phyloP scores from a whole-genome alignment of 2,113 vertebrate genomes.

The Noctilio leporinus region DNA sequence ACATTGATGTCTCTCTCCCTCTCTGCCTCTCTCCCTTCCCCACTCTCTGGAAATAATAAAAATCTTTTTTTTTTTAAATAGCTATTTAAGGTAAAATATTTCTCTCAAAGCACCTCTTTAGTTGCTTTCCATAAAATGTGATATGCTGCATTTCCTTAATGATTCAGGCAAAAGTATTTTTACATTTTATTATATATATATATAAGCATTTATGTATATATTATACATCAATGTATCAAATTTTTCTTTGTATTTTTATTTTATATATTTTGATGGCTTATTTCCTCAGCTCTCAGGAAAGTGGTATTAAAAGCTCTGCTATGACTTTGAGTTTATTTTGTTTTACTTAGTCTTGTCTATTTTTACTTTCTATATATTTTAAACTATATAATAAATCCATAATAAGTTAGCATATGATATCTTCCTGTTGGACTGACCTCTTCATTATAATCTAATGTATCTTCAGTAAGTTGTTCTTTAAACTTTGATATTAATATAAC shows the following conservation, averaged over 20 bases:
- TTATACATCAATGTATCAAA: not conserved
- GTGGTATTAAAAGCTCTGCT: not conserved
- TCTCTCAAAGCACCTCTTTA: not conserved
- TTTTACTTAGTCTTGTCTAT: not conserved
- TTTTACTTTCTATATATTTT: not conserved
- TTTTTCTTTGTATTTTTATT: not conserved
- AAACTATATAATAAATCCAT: not conserved
- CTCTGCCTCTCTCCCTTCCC: too few species aligned
- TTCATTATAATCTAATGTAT: not conserved
- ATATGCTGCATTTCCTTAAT: not conserved
- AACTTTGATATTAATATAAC: not conserved
- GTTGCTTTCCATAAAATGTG: not conserved
- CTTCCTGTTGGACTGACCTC: not conserved
- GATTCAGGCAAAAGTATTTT: not conserved
- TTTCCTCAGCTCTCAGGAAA: not conserved
- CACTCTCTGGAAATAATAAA: too few species aligned
- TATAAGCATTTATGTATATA: not conserved
- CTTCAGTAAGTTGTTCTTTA: not conserved
- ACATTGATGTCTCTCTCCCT: too few species aligned
- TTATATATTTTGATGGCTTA: not conserved
- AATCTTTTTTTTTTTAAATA: not conserved
- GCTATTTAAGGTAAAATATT: not conserved
- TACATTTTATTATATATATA: not conserved
- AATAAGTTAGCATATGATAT: not conserved
- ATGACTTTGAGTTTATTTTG: not conserved